Evolutionary conservation across 2,797 vertebrate genomes (phyloP), one percentile per base, ranked within the genome.

Genomic region (Discoglossus pictus): DNA sequence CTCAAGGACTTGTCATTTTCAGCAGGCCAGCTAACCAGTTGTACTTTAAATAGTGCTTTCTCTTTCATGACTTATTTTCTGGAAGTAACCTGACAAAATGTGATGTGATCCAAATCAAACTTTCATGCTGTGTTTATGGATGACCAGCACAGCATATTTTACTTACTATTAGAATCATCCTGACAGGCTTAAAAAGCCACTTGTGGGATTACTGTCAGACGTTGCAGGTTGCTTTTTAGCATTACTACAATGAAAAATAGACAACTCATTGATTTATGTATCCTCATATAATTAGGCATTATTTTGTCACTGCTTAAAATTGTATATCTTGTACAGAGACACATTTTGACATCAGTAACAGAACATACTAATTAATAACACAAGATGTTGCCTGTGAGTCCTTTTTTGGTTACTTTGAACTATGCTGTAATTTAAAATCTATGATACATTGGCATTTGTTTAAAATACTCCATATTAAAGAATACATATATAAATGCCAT

Each of bases 51-150:
- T 43, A 65, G 52, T 15, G 20, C 51, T 44, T 56, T 65, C 17
- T 65, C 46, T 44, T 47, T 56, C 42, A 55, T 31, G 39, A 23
- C 24, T 24, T 47, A 13, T 15, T 27, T 47, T 23, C 25, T 47
- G 38, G 31, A 39, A 38, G 52, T 56, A 65, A 65, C 46, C 44
- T 56, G 63, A 47, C 42, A 31, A 31, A 4, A 47, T 55, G 63
- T 35, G 20, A 56, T 56, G 52, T 65, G 63, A 65, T 56, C 35
- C 40, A 60, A 51, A 59, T 51, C 54, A 60, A 48, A 42, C 15
- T 17, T 15, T 17, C 51, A 25, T 25, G 7, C n/a, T 40, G 24
- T 51, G 54, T 60, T 67, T 68, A 59, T 60, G 55, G 65, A 52
- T 51, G 35, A 51, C 46, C 44, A 59, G 35, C 48, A 3, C n/a